Percentiles rank a stretch among this genome's conserved stretches.
Conservation (phyloP, 2,113 vertebrate genomes). For the Perca flavescens region DNA sequence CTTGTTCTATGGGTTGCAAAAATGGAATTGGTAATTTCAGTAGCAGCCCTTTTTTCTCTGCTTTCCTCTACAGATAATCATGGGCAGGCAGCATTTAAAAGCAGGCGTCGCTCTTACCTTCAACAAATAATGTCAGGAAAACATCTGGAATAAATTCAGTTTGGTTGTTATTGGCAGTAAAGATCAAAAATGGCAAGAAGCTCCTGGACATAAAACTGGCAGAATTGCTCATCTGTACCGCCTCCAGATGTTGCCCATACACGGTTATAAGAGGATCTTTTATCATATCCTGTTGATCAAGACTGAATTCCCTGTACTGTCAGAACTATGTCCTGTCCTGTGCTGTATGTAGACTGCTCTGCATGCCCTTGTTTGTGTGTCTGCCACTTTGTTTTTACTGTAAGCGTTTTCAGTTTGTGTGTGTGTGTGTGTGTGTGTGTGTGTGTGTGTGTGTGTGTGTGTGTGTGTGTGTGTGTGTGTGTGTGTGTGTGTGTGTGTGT, state of each 20-base stretch:
- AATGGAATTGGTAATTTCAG: neutral
- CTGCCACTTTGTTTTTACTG: neutral
- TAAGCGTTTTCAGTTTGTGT: neutral
- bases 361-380: neutral
- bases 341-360: neutral
- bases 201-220: constrained; percentile 8
- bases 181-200: constrained; percentile 17
- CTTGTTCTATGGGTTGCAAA: neutral
- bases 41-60: neutral
- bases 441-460: constrained; percentile 13
- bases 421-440: constrained; percentile 15
- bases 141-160: constrained; percentile 21
- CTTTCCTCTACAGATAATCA: constrained; percentile 3
- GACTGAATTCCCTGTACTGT: constrained; percentile 35
- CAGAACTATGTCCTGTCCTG: constrained; percentile 31
- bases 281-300: constrained; percentile 72
- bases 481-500: neutral
- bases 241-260: constrained; percentile 10
- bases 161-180: constrained; percentile 25
- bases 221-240: neutral
- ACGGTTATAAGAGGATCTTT: constrained; percentile 34
- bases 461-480: constrained; percentile 3
- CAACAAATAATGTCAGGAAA: neutral
- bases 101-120: constrained; percentile 2
- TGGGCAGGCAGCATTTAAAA: neutral